phyloP scores from a whole-genome alignment of 2,113 vertebrate species.

The Scortum barcoo region DNA sequence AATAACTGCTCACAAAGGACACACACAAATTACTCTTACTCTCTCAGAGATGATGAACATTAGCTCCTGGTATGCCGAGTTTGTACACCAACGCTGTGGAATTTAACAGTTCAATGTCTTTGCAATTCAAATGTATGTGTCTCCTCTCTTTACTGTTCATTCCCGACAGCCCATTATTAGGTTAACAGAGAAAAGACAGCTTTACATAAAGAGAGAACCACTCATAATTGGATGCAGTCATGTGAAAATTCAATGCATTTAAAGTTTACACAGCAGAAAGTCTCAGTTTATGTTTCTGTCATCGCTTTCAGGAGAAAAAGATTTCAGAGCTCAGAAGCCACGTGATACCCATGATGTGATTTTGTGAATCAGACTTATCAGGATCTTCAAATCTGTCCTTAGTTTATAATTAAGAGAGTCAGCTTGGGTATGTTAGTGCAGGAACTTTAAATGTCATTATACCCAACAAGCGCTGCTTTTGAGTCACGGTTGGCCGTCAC shows the following conservation, averaged over 20 bases:
- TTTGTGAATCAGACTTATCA: neutral
- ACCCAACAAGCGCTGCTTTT: neutral
- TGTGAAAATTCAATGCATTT: neutral
- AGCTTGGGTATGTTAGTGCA: neutral
- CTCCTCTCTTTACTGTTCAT: neutral
- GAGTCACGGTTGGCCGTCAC: neutral
- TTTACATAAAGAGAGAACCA: neutral
- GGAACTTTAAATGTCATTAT: too few species aligned
- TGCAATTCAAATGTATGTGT: neutral
- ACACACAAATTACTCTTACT: neutral
- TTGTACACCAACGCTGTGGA: too few species aligned
- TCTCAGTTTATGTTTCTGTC: neutral
- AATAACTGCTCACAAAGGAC: too few species aligned
- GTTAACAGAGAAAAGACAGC: neutral
- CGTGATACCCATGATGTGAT: neutral
- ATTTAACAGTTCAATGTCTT: too few species aligned
- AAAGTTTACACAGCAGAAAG: neutral
- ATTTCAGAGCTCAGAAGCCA: too few species aligned
- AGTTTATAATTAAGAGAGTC: too few species aligned
- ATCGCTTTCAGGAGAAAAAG: neutral
- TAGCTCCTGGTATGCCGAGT: too few species aligned
- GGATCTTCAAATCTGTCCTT: neutral
- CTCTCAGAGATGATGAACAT: neutral
- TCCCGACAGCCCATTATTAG: neutral
- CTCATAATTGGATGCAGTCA: neutral